Base-by-base conservation (phyloP, 2,888 invertebrate species). In the Xanthorhoe designata region DNA sequence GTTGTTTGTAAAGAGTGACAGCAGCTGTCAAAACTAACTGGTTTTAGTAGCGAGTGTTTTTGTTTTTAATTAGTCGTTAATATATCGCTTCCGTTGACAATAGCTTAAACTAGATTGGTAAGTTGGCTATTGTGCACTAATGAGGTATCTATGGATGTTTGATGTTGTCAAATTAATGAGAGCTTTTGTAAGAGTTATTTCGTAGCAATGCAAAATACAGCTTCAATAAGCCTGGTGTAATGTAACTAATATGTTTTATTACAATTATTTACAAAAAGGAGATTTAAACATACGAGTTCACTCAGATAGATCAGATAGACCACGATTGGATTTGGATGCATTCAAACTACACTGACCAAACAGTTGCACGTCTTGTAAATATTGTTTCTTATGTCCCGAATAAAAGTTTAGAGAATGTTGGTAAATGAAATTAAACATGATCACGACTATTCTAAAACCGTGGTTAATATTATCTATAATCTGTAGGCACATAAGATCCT, bases 31-130 rank as follows among this genome's bases (percentile, higher is more conserved):
- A 82, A 84, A 80, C 74, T 84, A 81, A 81, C 64, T 45, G 56
- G 18, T 64, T 15, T 47, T 4, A 83, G 78, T 76, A 75, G 65
- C 73, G 74, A 74, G 72, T 61, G 76, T 71, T 75, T 76, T 72
- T 74, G 66, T 66, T 72, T 78, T 84, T 87, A 87, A 88, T 88
- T 85, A 84, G 82, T 68, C 73, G 78, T 85, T 84, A 81, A 85
- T 83, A 78, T 74, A 82, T 81, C 70, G 79, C 80, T 82, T 83
- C 85, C 84, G 82, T 77, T 78, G 76, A 79, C 82, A 82, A 79
- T 80, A 74, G 67, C 75, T 78, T 53, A 53, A 63, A 69, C 61
- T 58, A 17, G 61, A 50, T 17, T 57, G 15, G 52, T 38, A 17
- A 24, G 35, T 55, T 53, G 15, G 10, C 51, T 42, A 32, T 60